A percentile compares a stretch with the other conserved stretches of the same genome.
These are phyloP conservation scores for Acanthis flammea DNA, from an alignment of 2,797 vertebrate genomes.

Conservation along the genomic window DNA sequence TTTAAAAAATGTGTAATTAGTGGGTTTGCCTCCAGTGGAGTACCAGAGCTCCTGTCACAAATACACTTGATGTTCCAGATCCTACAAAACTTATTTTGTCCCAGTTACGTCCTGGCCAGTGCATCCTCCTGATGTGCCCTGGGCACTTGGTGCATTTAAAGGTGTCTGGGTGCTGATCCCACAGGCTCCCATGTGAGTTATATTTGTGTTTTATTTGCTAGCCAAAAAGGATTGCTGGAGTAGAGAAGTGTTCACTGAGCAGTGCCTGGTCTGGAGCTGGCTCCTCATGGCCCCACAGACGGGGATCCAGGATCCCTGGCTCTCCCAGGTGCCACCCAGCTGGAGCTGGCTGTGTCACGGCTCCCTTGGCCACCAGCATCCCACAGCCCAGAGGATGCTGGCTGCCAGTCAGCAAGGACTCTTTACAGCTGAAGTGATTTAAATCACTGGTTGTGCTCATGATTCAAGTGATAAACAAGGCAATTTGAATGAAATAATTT, in stretches of 20 bases:
- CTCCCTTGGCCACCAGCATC: background rate
- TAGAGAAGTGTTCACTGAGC: background rate
- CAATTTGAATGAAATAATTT: slow-evolving; percentile 38
- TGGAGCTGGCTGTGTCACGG: rapidly evolving
- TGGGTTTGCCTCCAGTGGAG: background rate
- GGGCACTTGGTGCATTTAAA: rapidly evolving
- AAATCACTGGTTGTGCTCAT: slow-evolving; percentile 6
- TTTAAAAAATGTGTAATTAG: background rate
- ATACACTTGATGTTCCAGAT: background rate
- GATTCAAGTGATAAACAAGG: slow-evolving; percentile 11
- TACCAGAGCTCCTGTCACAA: background rate
- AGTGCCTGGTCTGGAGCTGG: background rate
- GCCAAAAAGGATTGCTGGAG: background rate
- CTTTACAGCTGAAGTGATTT: background rate
- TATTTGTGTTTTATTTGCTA: background rate
- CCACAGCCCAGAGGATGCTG: background rate
- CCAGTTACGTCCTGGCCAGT: background rate
- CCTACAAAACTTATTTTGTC: background rate
- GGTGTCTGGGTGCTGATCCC: background rate
- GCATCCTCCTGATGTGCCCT: rapidly evolving
- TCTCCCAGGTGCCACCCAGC: rapidly evolving
- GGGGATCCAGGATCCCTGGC: rapidly evolving
- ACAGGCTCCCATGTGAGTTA: rapidly evolving
- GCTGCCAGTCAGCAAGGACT: background rate
- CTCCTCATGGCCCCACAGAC: background rate